Conservation (phyloP, 2,113 vertebrate genomes). For the Aleadryas rufinucha region DNA sequence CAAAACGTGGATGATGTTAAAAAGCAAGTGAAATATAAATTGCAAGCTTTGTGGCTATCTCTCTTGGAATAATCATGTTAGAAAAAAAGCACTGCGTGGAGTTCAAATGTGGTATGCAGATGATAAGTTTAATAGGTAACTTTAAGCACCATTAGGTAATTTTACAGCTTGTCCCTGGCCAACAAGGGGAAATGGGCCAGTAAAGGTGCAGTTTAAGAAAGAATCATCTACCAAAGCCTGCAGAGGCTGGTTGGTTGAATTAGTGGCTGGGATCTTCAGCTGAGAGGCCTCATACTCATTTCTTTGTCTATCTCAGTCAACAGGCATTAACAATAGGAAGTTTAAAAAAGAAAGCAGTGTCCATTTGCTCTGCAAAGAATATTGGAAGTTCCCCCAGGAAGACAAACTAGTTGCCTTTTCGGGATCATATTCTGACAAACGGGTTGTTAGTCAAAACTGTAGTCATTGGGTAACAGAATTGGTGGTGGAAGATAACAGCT, state of each 20-base stretch:
- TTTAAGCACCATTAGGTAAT: constrained; percentile 11
- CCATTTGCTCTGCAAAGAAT: neutral
- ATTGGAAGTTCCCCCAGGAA: neutral
- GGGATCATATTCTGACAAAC: neutral
- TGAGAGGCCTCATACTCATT: neutral
- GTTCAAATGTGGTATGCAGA: neutral
- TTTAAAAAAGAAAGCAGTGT: neutral
- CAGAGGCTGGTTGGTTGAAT: neutral
- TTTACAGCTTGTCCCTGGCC: neutral
- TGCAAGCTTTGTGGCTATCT: neutral
- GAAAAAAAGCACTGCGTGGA: neutral
- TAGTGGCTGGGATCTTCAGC: neutral
- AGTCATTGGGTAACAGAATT: neutral
- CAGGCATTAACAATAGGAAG: neutral
- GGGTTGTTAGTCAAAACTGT: neutral
- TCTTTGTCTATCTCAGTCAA: constrained; percentile 14
- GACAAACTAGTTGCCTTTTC: neutral
- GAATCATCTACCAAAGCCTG: constrained; percentile 33
- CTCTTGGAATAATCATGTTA: neutral
- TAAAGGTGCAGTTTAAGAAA: neutral
- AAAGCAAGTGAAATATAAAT: neutral
- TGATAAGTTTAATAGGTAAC: neutral
- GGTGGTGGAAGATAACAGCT: neutral
- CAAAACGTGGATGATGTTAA: neutral
- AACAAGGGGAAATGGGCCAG: neutral